phyloP scores from a whole-genome alignment of 2,113 vertebrate species.

The Proterorhinus semilunaris region DNA sequence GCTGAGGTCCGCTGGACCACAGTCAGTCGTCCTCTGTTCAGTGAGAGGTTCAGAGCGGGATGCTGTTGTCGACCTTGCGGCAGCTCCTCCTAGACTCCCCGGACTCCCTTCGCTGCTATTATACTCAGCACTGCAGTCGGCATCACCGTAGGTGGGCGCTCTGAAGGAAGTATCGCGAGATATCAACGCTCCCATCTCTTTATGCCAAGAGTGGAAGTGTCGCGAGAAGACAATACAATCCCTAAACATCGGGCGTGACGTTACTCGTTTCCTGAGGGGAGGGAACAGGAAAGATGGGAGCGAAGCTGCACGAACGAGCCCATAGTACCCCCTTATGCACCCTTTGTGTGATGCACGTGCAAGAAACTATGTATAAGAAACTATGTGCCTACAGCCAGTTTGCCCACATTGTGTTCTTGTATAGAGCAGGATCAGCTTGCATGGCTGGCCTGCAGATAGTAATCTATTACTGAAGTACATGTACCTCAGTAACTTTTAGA shows the following conservation, averaged over 20 bases:
- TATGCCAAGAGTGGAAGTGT: conserved; percentile 1
- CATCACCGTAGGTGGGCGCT: conserved; percentile 63
- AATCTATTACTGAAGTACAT: too few relatives aligned
- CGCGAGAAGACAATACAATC: conserved; percentile 52
- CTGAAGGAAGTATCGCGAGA: conserved; percentile 67
- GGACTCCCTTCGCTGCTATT: conserved; percentile 59
- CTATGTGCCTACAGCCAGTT: not conserved
- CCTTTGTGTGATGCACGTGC: not conserved
- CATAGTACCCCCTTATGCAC: not conserved
- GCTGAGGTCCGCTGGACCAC: not conserved
- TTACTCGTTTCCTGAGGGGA: not conserved
- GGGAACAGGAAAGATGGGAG: conserved; percentile 1
- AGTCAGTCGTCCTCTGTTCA: not conserved
- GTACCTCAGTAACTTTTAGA: too few relatives aligned
- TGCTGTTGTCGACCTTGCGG: conserved; percentile 74
- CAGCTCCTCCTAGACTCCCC: conserved; percentile 70
- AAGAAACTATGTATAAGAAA: not conserved
- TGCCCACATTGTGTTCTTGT: too few relatives aligned
- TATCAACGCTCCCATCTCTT: not conserved
- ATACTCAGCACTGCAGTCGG: conserved; percentile 69
- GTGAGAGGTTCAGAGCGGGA: conserved; percentile 37
- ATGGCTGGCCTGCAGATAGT: too few relatives aligned
- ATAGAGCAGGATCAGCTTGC: too few relatives aligned
- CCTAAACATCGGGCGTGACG: conserved; percentile 37
- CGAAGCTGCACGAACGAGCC: conserved; percentile 16